Evolutionary conservation across 2,113 vertebrate genomes (phyloP).

Genomic region (Neolamprologus modestus): DNA sequence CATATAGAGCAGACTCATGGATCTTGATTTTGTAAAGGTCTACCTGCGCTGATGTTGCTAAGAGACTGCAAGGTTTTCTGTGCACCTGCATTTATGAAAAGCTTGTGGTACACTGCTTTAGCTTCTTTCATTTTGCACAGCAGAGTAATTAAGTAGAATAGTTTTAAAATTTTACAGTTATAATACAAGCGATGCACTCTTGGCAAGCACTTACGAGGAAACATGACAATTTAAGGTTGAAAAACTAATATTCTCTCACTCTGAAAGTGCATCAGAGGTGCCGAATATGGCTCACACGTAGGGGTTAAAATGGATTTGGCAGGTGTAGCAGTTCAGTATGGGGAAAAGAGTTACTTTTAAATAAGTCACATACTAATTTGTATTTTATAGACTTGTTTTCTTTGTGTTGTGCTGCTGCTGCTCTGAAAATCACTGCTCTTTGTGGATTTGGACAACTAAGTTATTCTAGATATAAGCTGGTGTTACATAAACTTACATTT

Average conservation of each 20-base stretch:
- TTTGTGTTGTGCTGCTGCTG: background rate
- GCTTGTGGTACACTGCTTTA: background rate
- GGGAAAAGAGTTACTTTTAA: background rate
- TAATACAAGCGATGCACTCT: background rate
- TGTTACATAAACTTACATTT: background rate
- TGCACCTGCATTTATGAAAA: background rate
- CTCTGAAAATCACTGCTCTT: background rate
- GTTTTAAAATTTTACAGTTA: background rate
- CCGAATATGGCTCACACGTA: background rate
- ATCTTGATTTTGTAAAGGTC: conserved; percentile 9
- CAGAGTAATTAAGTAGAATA: background rate
- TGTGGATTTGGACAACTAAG: background rate
- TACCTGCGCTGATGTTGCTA: background rate
- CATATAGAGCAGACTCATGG: background rate
- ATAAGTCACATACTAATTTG: background rate
- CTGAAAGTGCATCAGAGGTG: background rate
- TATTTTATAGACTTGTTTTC: background rate
- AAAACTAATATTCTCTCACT: background rate
- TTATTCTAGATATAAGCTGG: background rate
- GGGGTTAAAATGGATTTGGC: background rate
- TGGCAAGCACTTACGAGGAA: background rate
- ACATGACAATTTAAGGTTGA: background rate
- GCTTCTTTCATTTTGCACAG: background rate
- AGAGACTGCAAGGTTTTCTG: background rate
- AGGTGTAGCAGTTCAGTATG: background rate